Evolutionary conservation across 2,113 vertebrate genomes (phyloP).

Genomic region (Phodopus roborovskii): DNA sequence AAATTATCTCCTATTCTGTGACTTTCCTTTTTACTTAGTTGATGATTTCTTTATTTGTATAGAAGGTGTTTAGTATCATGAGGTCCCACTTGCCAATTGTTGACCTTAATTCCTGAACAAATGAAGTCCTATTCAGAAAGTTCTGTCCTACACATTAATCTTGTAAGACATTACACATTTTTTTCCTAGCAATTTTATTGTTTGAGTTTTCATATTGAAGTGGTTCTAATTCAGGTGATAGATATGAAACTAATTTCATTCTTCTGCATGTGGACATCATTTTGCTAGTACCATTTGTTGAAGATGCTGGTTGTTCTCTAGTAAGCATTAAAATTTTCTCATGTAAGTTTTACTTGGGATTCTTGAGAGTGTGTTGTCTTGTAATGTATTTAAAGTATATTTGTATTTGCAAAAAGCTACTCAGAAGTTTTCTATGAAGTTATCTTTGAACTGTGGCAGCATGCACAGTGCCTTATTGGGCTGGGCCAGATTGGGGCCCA

Average conservation of each 20-base stretch:
- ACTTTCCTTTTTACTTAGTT: neutral
- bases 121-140: neutral
- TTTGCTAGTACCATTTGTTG: neutral
- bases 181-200: neutral
- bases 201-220: neutral
- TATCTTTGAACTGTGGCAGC: neutral
- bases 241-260: neutral
- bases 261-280: neutral
- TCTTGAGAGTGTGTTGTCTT: constrained; percentile 42
- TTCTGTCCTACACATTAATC: neutral
- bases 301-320: neutral
- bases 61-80: neutral
- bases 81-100: neutral
- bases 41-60: neutral
- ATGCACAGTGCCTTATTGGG: neutral
- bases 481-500: neutral
- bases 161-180: neutral
- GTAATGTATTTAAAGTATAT: neutral
- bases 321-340: constrained; percentile 47
- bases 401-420: constrained; percentile 36
- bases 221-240: neutral
- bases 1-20: neutral
- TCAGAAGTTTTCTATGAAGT: constrained; percentile 33
- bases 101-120: neutral
- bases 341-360: constrained; percentile 40